phyloP scores from a whole-genome alignment of 2,113 vertebrate species.

The Gnathonemus echidnorhynchus region DNA sequence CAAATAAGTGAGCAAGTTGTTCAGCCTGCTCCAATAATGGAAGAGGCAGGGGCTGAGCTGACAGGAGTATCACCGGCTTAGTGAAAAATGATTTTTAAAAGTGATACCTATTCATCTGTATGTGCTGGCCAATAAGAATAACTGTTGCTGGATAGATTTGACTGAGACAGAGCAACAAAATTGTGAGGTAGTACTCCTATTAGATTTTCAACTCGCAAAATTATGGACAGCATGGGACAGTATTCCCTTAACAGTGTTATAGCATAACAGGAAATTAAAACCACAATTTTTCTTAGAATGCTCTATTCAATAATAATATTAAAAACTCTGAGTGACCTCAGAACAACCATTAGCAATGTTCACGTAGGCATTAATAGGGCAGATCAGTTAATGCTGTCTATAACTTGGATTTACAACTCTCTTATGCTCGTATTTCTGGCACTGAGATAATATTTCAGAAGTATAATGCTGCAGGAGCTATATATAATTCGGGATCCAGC shows the following conservation, averaged over 20 bases:
- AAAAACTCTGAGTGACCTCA: neutral
- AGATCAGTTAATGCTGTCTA: constrained; percentile 13
- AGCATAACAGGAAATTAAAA: constrained; percentile 1
- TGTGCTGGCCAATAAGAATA: constrained; percentile 17
- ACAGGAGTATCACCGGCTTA: constrained; percentile 18
- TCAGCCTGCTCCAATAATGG: neutral
- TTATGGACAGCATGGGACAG: neutral
- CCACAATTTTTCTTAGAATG: neutral
- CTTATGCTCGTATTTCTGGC: constrained; percentile 14
- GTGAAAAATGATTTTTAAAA: neutral
- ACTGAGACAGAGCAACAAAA: constrained; percentile 1
- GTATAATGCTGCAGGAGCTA: constrained; percentile 21
- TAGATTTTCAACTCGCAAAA: neutral
- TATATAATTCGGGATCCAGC: constrained; percentile 25
- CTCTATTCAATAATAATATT: neutral
- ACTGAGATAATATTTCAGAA: constrained; percentile 21
- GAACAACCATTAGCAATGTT: neutral
- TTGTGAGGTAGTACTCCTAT: neutral
- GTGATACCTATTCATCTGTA: constrained; percentile 14
- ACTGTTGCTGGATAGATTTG: neutral
- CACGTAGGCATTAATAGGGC: constrained; percentile 2
- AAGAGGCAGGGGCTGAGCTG: neutral
- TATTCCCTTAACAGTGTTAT: neutral
- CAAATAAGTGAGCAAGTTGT: constrained; percentile 4
- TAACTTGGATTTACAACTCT: constrained; percentile 13